Base-by-base conservation (phyloP, 2,113 vertebrate species). In the Dasyprocta punctata region DNA sequence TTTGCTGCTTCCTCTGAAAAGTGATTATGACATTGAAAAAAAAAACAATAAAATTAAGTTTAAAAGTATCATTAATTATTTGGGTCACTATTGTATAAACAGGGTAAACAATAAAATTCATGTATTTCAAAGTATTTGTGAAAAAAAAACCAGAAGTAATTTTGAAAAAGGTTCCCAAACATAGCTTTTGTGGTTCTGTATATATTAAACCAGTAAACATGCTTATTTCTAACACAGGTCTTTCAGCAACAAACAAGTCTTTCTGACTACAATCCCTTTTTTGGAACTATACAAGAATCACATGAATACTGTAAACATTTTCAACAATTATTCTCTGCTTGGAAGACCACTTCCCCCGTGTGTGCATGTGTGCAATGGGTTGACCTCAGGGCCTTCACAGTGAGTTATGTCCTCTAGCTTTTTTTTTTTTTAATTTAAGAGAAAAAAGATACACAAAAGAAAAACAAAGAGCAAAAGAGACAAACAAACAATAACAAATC, bases 71-170 rank as follows among this genome's bases (percentile, higher is more conserved):
- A 60, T 89, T 36, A 88, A 58, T 83, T 87, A 95, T 78, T 58
- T 96, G 67, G 33, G 52, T 88, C 33, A 69, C 33, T 78, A 20
- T 1, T 86, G 63, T 91, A 41, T 33, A 78, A 81, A 24, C 24
- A 44, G 13, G 44, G 56, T 30, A 92, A 94, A 95, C 13, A 91
- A 61, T 7, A 95, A 69, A 86, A 94, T 49, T 93, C 5, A 87
- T 5, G 3, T 69, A 65, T 71, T 56, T 82, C 65, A 85, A 88
- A 96, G 38, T 63, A 93, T 24, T 47, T 58, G 7, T 85, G 38
- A 95, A 92, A 93, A 88, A 89, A 30, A 92, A 93, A 84, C 30
- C 75, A 81, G 47, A 94, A 94, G 44, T 86, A 75, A 95, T 89
- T 95, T 75, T 95, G 47, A 92, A 93, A 75, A 84, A 2, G 44